These are phyloP conservation scores for Oscheius onirici DNA, from an alignment of 2,888 invertebrate genomes.

Conservation along the genomic window DNA sequence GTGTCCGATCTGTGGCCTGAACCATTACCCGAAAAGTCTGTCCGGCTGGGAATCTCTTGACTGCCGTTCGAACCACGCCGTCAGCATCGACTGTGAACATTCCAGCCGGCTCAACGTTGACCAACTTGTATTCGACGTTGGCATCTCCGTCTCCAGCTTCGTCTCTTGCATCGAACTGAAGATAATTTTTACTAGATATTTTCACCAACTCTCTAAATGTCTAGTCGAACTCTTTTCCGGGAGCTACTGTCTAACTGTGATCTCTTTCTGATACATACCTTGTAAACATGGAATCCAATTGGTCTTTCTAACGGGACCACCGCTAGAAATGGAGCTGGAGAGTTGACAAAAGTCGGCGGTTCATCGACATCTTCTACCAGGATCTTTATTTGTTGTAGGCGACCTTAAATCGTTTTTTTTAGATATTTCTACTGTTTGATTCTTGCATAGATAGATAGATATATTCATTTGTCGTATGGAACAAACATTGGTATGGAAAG, in stretches of 20 bases:
- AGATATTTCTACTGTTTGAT: background rate
- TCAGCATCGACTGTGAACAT: constrained; percentile 62
- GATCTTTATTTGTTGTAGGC: constrained; percentile 46
- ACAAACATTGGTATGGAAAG: no score
- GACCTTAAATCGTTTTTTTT: constrained; percentile 36
- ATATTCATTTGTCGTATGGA: no score
- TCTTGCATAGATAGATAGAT: no score
- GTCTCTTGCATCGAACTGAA: constrained; percentile 87
- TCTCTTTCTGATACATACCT: constrained; percentile 30
- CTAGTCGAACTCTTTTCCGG: no score
- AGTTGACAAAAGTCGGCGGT: constrained; percentile 94
- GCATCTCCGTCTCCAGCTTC: constrained; percentile 82
- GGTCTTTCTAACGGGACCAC: constrained; percentile 63
- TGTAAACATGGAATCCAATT: constrained; percentile 63
- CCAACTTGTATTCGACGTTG: constrained; percentile 61
- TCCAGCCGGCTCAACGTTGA: constrained; percentile 67
- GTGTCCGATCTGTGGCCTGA: constrained; percentile 62
- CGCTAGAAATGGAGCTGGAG: constrained; percentile 90
- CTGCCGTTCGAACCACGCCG: constrained; percentile 64
- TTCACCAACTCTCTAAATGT: no score
- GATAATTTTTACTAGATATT: background rate
- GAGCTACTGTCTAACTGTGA: background rate
- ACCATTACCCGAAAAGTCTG: constrained; percentile 55
- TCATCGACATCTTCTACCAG: constrained; percentile 79
- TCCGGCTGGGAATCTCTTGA: constrained; percentile 54